These are phyloP conservation scores for Clarias laeviceps DNA, from an alignment of 2,797 vertebrate genomes.

Conservation along the genomic window DNA sequence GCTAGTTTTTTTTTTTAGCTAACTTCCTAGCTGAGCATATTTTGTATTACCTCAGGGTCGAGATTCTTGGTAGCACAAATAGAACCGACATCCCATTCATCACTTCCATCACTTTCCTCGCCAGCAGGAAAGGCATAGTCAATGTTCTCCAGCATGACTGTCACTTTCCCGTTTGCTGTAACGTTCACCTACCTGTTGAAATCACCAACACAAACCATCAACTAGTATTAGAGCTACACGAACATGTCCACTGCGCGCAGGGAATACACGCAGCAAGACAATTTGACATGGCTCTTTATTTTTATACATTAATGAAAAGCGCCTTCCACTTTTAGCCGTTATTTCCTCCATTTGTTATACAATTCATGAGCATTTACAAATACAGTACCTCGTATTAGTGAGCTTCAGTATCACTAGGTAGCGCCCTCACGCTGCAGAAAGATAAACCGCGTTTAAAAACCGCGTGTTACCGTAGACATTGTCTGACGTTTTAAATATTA, in stretches of 20 bases:
- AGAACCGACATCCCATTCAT: conserved; percentile 66
- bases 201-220: neutral
- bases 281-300: neutral
- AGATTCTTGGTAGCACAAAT: neutral
- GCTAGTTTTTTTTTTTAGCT: neutral
- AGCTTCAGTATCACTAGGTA: neutral
- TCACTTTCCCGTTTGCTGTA: neutral
- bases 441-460: neutral
- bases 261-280: neutral
- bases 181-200: no score
- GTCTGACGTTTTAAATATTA: neutral
- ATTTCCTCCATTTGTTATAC: neutral
- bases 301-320: neutral
- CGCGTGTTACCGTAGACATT: no score
- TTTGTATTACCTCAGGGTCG: conserved; percentile 51
- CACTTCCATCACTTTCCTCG: conserved; percentile 72
- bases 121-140: conserved; percentile 66
- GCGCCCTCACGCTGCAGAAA: neutral
- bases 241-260: neutral
- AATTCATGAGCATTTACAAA: neutral
- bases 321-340: neutral
- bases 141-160: conserved; percentile 40
- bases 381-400: neutral
- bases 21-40: neutral
- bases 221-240: no score